Evolutionary conservation across 2,797 vertebrate genomes (phyloP).

Genomic region (Meda fulgida): DNA sequence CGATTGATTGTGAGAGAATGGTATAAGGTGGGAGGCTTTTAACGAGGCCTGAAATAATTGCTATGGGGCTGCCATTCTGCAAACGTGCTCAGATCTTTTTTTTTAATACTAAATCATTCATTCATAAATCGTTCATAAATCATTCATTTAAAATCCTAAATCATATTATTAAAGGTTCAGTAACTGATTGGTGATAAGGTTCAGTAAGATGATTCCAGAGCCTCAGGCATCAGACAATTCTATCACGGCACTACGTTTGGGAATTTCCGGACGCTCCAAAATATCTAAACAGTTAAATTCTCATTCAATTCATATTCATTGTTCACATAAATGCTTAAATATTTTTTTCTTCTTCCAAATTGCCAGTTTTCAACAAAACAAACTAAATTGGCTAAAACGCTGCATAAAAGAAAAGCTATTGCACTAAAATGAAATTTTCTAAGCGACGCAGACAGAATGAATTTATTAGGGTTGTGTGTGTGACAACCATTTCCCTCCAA

Average conservation of each 20-base stretch:
- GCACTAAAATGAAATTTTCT: conserved; percentile 40
- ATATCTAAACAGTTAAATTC: conserved; percentile 16
- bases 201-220: conserved; percentile 63
- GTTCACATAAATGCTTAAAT: not conserved
- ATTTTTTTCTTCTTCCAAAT: not conserved
- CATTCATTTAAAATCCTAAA: conserved; percentile 76
- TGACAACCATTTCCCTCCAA: conserved; percentile 60
- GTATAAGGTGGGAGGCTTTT: conserved; percentile 76
- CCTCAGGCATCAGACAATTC: conserved; percentile 63
- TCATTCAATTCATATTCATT: conserved; percentile 20
- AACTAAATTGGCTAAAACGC: conserved; percentile 21
- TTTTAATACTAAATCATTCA: conserved; percentile 71
- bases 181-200: not conserved
- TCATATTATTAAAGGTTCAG: conserved; percentile 67
- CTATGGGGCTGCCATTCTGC: conserved; percentile 78
- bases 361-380: not conserved
- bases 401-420: conserved; percentile 23
- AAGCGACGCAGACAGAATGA: conserved; percentile 47
- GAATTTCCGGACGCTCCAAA: conserved; percentile 30
- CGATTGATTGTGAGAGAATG: conserved; percentile 81
- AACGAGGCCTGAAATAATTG: conserved; percentile 83
- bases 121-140: conserved; percentile 65
- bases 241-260: conserved; percentile 3
- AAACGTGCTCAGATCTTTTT: conserved; percentile 67
- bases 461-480: conserved; percentile 58